Conservation (phyloP, 2,113 vertebrate genomes). For the Alectura lathami region DNA sequence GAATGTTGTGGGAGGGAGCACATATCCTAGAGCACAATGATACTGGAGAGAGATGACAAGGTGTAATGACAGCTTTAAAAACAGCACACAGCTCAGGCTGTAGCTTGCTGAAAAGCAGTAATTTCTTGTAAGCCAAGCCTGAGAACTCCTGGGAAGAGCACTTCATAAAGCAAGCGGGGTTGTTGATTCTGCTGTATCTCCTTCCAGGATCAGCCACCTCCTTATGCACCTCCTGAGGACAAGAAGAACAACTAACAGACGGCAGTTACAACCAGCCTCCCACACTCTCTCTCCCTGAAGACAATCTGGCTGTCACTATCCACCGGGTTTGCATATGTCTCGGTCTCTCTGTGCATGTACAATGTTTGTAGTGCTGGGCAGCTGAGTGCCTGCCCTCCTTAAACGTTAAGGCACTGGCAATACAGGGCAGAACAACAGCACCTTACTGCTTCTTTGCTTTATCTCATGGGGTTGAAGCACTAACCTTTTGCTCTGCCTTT, state of each 20-base stretch:
- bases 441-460: constrained; percentile 45
- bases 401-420: not conserved
- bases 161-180: not conserved
- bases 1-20: not conserved
- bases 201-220: constrained; percentile 84
- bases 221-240: constrained; percentile 80
- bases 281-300: constrained; percentile 9
- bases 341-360: constrained; percentile 7
- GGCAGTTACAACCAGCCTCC: not conserved
- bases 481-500: constrained; percentile 25
- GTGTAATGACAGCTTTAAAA: not conserved
- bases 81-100: not conserved
- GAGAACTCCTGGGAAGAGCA: not conserved
- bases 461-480: not conserved
- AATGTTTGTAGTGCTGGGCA: not conserved
- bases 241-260: constrained; percentile 82
- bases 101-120: not conserved
- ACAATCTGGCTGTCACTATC: not conserved
- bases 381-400: not conserved
- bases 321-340: constrained; percentile 16
- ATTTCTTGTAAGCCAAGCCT: not conserved
- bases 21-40: not conserved
- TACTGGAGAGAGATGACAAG: not conserved
- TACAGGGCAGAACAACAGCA: constrained; percentile 15
- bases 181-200: not conserved